These are phyloP conservation scores for Brenthis hecate DNA, from an alignment of 2,888 invertebrate genomes.

Conservation along the genomic window DNA sequence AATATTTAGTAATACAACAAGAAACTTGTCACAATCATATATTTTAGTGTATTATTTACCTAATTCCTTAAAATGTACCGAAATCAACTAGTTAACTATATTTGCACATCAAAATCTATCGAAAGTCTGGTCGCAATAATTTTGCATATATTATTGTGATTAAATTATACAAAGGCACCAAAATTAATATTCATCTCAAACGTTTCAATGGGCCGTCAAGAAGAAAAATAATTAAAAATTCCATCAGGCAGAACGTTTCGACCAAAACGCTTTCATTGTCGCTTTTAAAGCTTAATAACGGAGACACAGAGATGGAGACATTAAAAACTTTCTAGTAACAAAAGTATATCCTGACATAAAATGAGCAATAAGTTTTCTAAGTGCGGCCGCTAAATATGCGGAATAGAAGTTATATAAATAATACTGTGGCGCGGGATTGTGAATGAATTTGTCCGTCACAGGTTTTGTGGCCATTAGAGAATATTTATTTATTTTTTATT, in stretches of 20 bases:
- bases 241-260: constrained; percentile 60
- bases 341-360: constrained; percentile 66
- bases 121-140: too few relatives aligned
- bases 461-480: too few relatives aligned
- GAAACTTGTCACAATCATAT: too few relatives aligned
- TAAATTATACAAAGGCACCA: constrained; percentile 11
- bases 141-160: too few relatives aligned
- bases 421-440: too few relatives aligned
- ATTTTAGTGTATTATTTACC: too few relatives aligned
- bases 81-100: too few relatives aligned
- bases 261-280: constrained; percentile 64
- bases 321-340: constrained; percentile 65
- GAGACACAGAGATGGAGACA: constrained; percentile 70
- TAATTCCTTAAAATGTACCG: too few relatives aligned
- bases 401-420: neutral
- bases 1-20: too few relatives aligned
- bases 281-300: constrained; percentile 73
- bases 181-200: constrained; percentile 32
- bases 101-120: too few relatives aligned
- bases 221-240: constrained; percentile 54
- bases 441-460: too few relatives aligned
- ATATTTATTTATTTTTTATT: too few relatives aligned
- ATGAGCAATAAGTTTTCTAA: constrained; percentile 54
- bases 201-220: constrained; percentile 39
- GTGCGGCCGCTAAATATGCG: constrained; percentile 35